Base-by-base conservation (phyloP, 2,797 vertebrate genomes). In the Chelmon rostratus region DNA sequence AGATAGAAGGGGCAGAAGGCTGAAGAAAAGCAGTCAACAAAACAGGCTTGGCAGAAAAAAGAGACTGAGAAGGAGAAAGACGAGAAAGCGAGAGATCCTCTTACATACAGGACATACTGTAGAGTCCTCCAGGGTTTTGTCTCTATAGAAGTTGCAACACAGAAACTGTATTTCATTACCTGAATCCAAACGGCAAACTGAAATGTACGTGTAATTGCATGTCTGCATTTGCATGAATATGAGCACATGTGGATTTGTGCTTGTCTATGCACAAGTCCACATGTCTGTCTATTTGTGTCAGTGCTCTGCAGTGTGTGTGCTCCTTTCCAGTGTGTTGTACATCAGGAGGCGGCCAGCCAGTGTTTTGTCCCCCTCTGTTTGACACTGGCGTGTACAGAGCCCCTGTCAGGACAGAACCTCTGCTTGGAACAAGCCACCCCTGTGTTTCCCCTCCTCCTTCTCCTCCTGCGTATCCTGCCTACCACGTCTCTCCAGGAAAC, bases 401-500 rank as follows among this genome's bases (percentile, higher is more conserved):
- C 81, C 74, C 90, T 85, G 88, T 89, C 83, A 93, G 87, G 89
- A 93, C 90, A 73, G 81, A 91, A 91, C 89, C 89, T 91, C 85
- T 92, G 79, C 85, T 79, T 88, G 88, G 90, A 91, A 93, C 94
- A 93, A 93, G 90, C 87, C 88, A 83, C 85, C 89, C 84, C 90
- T 92, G 90, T 91, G 90, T 93, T 89, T 92, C 81, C 90, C 89
- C 86, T 90, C 88, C 86, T 89, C 83, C 85, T 86, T 68, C 90
- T 90, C 81, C 83, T 91, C 87, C 89, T 93, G 89, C 89, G 89
- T 91, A 93, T 94, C 93, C 93, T 94, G 92, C 87, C 86, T 89
- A 88, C 86, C 83, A 90, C 50, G 87, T 93, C 92, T 92, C 91
- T 93, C 89, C 92, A 93, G 94, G 94, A 94, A 94, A 93, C 88